Evolutionary conservation across 2,888 invertebrate genomes (phyloP), one percentile per base, ranked within the genome.

Genomic region (Andrena praecox): DNA sequence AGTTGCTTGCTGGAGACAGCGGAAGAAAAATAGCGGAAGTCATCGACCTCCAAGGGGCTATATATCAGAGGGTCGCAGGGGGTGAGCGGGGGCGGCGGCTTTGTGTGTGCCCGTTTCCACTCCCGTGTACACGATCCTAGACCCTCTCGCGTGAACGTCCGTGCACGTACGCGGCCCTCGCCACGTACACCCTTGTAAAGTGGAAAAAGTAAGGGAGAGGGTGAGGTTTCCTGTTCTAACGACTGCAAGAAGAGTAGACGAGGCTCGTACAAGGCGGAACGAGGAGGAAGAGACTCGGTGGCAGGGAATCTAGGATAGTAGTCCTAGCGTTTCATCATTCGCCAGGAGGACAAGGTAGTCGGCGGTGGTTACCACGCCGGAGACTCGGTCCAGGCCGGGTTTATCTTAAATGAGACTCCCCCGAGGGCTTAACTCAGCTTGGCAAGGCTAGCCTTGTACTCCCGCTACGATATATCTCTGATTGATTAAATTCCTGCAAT

Each of bases 21-120:
- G 94, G 94, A 95, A 95, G 95, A 95, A 95, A 95, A 95, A 95
- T 95, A 95, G 95, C 95, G 94, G 94, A 94, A 95, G 95, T 95
- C 95, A 95, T 95, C 95, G 95, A 95, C 95, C 95, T 95, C 95
- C 94, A 94, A 94, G 95, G 94, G 93, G 95, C 95, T 94, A 95
- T 95, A 95, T 95, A 95, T 94, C 94, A 94, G 92, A 88, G 90
- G 90, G 89, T 90, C 90, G 91, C 90, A 79, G 81, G 84, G 83
- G 88, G 82, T 85, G 80, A 87, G 80, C 85, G 88, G 88, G 89
- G 85, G 42, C 42, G 42, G 42, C 42, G 42, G 87, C 84, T 87
- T 84, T 83, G 76, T 69, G 82, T 76, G 82, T 66, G 84, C 20
- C 62, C 35, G 74, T 77, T 70, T 71, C 62, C 84, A 87, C 74